phyloP scores from a whole-genome alignment of 1,140 invertebrate genomes.

The Rhopalosiphum maidis region DNA sequence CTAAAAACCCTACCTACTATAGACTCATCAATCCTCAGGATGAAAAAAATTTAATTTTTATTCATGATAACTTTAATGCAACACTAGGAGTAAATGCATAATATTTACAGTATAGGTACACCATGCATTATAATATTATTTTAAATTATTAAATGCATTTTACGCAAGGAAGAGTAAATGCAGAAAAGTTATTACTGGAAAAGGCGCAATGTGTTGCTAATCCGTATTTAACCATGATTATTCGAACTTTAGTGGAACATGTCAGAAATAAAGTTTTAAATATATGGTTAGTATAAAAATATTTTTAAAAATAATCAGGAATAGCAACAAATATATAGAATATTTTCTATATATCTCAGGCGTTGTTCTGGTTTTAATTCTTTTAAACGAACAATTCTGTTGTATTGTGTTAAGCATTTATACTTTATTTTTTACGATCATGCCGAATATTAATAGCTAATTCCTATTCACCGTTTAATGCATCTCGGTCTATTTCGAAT shows the following conservation, averaged over 20 bases:
- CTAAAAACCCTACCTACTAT: background rate
- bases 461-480: conserved; percentile 25
- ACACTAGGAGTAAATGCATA: background rate
- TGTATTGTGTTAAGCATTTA: background rate
- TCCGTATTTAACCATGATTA: background rate
- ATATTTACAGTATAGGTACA: background rate
- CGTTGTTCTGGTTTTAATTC: background rate
- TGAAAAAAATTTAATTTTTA: background rate
- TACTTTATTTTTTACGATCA: background rate
- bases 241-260: background rate
- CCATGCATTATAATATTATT: background rate
- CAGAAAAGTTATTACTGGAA: background rate
- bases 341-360: background rate
- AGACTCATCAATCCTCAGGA: background rate
- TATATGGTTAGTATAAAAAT: background rate
- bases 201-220: background rate
- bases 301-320: background rate
- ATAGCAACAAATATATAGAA: too few relatives aligned
- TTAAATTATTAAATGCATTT: background rate
- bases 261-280: background rate
- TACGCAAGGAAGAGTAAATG: background rate
- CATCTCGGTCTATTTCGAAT: conserved; percentile 16
- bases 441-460: conserved; percentile 7
- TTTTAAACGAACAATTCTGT: background rate
- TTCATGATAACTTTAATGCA: background rate